Conservation (phyloP, 2,888 invertebrate species). For the Leptogaster cylindrica region DNA sequence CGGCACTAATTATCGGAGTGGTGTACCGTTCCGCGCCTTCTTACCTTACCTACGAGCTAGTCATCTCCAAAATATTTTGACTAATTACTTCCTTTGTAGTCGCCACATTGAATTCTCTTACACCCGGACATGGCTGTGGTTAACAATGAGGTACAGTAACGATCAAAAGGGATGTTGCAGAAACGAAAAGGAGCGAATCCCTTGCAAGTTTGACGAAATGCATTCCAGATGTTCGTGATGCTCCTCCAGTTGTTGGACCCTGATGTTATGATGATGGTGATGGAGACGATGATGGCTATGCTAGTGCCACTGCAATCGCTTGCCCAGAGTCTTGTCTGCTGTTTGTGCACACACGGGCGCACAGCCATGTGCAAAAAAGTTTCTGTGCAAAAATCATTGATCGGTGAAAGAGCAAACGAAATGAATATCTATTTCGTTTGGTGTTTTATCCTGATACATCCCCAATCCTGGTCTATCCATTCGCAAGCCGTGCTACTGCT, state of each 20-base stretch:
- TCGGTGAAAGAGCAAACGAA: conserved; percentile 38
- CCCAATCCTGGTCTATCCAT: conserved; percentile 23
- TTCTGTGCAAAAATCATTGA: conserved; percentile 30
- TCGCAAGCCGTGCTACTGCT: not conserved
- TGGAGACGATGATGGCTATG: no score
- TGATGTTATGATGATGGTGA: no score
- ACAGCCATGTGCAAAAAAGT: conserved; percentile 17
- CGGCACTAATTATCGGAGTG: conserved; percentile 3
- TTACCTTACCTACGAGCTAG: no score
- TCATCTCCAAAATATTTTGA: conserved; percentile 8
- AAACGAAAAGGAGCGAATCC: conserved; percentile 11
- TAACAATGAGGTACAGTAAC: not conserved
- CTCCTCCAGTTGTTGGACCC: no score
- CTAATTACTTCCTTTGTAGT: conserved; percentile 34
- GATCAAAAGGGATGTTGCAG: not conserved
- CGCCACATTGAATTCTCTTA: conserved; percentile 18
- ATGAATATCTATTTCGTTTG: conserved; percentile 42
- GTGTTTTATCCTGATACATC: conserved; percentile 34
- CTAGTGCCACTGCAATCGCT: no score
- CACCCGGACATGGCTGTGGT: conserved; percentile 3
- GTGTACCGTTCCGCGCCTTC: not conserved
- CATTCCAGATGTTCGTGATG: no score
- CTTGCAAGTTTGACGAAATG: conserved; percentile 31
- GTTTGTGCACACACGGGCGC: not conserved
- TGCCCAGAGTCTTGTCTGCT: no score